Evolutionary conservation across 2,888 invertebrate genomes (phyloP), one percentile per base, ranked within the genome.

Genomic region (Heterodera filipjevi): DNA sequence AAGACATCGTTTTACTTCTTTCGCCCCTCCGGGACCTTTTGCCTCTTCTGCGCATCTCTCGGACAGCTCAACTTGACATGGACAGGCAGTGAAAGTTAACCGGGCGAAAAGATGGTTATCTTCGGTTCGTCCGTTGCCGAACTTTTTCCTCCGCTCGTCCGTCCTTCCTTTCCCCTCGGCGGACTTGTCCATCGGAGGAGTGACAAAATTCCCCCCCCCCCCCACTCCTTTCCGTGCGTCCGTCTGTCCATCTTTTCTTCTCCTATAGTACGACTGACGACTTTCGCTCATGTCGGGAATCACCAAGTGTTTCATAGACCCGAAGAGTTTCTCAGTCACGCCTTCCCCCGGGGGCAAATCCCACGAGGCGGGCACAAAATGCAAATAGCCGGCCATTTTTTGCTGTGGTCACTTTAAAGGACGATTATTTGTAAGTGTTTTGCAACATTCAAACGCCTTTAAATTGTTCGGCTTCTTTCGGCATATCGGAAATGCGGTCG

Each of bases 401-500:
- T 39, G 59, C 59, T n/a, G n/a, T 8, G 59, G 59, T 59, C 59
- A 59, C 22, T 59, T 59, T 39, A 8, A n/a, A 10, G 3, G 59
- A 12, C 59, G 12, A 68, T 68, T 68, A 68, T 68, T 68, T 33
- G 68, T 68, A 32, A 27, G 64, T 64, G 19, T 16, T 19, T 68
- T 33, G 19, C 22, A 27, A 22, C 12, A 16, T 68, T 6, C 33
- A 6, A 32, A 22, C 3, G 68, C 68, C 68, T 16, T 19, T 5
- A 68, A 35, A 27, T 27, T 59, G 59, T 59, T 8, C 59, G 12
- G 59, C 32, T 64, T 33, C n/a, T 66, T 76, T 68, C 46, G 79
- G 79, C 59, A 77, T 79, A 79, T 35, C 79, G 53, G 77, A 78
- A 79, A 79, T 64, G 79, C 66, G 75, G 79, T 35, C 59, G 71